Base-by-base conservation (phyloP, 64 coral and sea anemone genomes). In the Astreopora myriophthalma region DNA sequence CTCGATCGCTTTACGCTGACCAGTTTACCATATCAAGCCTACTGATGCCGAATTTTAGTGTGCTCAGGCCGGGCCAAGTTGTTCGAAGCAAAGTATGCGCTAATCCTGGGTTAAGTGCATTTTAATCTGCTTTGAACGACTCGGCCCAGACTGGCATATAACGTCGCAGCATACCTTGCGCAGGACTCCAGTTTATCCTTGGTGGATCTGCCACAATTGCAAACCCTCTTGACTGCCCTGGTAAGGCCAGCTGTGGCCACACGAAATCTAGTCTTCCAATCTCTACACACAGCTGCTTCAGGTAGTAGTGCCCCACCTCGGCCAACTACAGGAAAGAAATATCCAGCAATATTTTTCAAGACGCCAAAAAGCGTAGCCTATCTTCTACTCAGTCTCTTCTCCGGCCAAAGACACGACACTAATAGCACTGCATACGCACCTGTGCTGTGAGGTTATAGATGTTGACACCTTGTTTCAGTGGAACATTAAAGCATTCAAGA, bases 251-350 rank as follows among this genome's bases (percentile, higher is more conserved):
- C 34, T 95, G 87, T 11, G 96, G 94, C 89, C 94, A 95, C 34
- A 99, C 80, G 16, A 93, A 95, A 68, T 99, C 87, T 20, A 99
- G 69, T 48, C 93, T 91, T 25, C 96, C 96, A 48, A 99, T 99
- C 76, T 96, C 94, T 5, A 99, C 90, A 40, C 94, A 93, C 13
- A 99, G 51, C 28, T 99, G 96, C 70, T 95, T 95, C 26, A 99
- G 64, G 48, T 86, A 79, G 48, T 95, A 99, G 36, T 95, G 90
- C 0, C 96, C 96, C 73, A 78, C 82, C 22, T 99, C 94, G 8
- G 87, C 69, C 11, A 99, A 82, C 96, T 99, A 20, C 5, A 87
- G 40, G 51, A 74, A 49, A 14, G 34, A 70, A 24, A 9, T 65
- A 33, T 34, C n/a, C n/a, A n/a, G n/a, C n/a, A n/a, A n/a, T n/a